phyloP scores from a whole-genome alignment of 2,888 invertebrate species.

The Brachyptera risi region DNA sequence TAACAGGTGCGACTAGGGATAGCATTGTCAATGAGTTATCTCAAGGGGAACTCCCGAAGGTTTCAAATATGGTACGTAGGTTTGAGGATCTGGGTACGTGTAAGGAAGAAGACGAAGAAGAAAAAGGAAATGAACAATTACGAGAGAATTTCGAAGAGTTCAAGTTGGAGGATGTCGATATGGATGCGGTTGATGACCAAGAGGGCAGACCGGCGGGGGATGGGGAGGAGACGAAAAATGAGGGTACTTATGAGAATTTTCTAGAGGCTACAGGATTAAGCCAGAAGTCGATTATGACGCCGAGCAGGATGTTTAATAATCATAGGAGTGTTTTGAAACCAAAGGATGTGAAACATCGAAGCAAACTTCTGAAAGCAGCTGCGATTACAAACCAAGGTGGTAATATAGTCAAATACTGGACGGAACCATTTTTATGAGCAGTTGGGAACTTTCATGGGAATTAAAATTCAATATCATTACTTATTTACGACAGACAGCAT shows the following conservation, averaged over 20 bases:
- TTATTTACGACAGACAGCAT: too few species aligned
- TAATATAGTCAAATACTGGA: conserved; percentile 44
- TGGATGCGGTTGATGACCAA: conserved; percentile 39
- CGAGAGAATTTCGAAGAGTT: conserved; percentile 77
- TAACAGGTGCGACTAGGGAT: conserved; percentile 31
- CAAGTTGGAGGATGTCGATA: conserved; percentile 69
- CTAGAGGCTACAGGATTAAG: conserved; percentile 74
- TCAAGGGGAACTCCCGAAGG: conserved; percentile 35
- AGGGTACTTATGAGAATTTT: conserved; percentile 62
- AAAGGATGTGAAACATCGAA: conserved; percentile 71
- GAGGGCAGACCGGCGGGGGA: conserved; percentile 33
- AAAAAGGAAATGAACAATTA: conserved; percentile 60
- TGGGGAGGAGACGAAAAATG: conserved; percentile 37
- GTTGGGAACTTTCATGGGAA: not conserved
- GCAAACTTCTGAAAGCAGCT: conserved; percentile 58
- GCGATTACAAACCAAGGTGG: conserved; percentile 33
- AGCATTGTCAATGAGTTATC: conserved; percentile 33
- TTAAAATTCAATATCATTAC: too few species aligned
- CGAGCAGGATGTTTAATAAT: conserved; percentile 64
- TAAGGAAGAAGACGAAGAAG: conserved; percentile 38
- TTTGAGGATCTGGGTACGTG: conserved; percentile 44
- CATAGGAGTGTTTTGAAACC: conserved; percentile 73
- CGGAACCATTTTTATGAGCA: conserved; percentile 44
- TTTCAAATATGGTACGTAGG: conserved; percentile 43
- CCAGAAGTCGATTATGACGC: conserved; percentile 70